phyloP scores from a whole-genome alignment of 2,888 invertebrate genomes.

The Rhodophaea formosa region DNA sequence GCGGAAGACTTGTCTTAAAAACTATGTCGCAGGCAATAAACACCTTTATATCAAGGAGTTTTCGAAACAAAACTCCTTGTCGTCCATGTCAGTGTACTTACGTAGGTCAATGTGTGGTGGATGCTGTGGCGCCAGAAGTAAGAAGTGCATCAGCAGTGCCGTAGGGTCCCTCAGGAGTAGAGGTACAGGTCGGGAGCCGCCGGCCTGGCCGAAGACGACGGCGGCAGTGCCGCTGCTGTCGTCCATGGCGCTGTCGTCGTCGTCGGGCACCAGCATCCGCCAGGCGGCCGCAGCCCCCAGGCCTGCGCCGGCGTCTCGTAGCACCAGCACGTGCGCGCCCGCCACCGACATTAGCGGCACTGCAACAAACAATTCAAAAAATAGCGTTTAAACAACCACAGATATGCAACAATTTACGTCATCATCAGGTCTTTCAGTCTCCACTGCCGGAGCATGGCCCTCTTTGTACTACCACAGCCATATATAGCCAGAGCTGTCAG shows the following conservation, averaged over 20 bases:
- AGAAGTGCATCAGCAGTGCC: conserved; percentile 92
- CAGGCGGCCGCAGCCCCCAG: conserved; percentile 49
- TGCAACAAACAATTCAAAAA: conserved; percentile 52
- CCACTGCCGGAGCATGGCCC: no score
- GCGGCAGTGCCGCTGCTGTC: conserved; percentile 25
- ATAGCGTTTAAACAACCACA: not conserved
- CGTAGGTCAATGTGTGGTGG: conserved; percentile 87
- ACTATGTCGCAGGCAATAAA: no score
- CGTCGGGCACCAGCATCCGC: conserved; percentile 38
- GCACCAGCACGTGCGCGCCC: conserved; percentile 90
- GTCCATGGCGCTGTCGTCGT: conserved; percentile 26
- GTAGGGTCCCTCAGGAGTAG: conserved; percentile 92
- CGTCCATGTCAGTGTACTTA: conserved; percentile 70
- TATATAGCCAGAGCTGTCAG: no score
- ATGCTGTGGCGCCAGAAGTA: conserved; percentile 91
- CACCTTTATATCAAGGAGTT: no score
- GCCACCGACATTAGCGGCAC: conserved; percentile 94
- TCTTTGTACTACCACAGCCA: no score
- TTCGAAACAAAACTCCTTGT: no score
- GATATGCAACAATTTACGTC: no score
- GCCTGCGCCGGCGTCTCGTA: conserved; percentile 61
- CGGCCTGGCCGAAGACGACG: conserved; percentile 29
- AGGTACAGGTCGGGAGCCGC: conserved; percentile 80
- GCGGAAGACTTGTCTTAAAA: no score
- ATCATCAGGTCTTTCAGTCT: no score